A percentile compares a stretch with the other conserved stretches of the same genome.
phyloP scores from a whole-genome alignment of 2,113 vertebrate species.

The Bostrychus sinensis region DNA sequence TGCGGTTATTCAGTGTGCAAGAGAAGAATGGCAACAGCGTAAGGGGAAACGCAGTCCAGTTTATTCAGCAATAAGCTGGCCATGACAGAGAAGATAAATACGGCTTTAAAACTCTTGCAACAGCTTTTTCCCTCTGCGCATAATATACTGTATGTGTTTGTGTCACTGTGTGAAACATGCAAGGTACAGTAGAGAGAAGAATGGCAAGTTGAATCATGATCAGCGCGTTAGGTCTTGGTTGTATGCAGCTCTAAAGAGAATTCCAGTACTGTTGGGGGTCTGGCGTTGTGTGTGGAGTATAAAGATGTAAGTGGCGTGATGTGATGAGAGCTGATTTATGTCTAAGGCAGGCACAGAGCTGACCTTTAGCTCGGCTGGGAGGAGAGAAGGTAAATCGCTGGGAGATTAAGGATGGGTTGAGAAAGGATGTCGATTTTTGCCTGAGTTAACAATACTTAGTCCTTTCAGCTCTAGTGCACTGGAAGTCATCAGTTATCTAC shows the following conservation, averaged over 20 bases:
- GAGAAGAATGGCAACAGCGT: not conserved
- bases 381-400: slow-evolving; percentile 12
- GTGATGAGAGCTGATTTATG: slow-evolving; percentile 64
- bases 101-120: slow-evolving; percentile 48
- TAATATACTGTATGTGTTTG: no score
- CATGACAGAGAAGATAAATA: slow-evolving; percentile 56
- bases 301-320: slow-evolving; percentile 46
- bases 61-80: slow-evolving; percentile 52
- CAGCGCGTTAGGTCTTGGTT: slow-evolving; percentile 23
- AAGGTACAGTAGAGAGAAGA: not conserved
- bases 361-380: slow-evolving; percentile 58
- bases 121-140: slow-evolving; percentile 15
- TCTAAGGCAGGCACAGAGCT: slow-evolving; percentile 43
- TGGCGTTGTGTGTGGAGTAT: slow-evolving; percentile 25
- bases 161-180: slow-evolving; percentile 5
- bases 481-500: not conserved
- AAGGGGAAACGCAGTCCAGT: slow-evolving; percentile 20
- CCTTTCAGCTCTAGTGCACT: not conserved
- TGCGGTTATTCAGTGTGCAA: slow-evolving; percentile 1
- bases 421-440: not conserved
- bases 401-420: not conserved
- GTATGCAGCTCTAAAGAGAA: slow-evolving; percentile 25
- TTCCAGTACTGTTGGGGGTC: slow-evolving; percentile 26
- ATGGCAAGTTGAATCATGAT: slow-evolving; percentile 15
- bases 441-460: not conserved